Percentiles rank a stretch among this genome's conserved stretches.
These are phyloP conservation scores for Drosophila longiperda DNA, from an alignment of 2,888 invertebrate species.

Conservation along the genomic window DNA sequence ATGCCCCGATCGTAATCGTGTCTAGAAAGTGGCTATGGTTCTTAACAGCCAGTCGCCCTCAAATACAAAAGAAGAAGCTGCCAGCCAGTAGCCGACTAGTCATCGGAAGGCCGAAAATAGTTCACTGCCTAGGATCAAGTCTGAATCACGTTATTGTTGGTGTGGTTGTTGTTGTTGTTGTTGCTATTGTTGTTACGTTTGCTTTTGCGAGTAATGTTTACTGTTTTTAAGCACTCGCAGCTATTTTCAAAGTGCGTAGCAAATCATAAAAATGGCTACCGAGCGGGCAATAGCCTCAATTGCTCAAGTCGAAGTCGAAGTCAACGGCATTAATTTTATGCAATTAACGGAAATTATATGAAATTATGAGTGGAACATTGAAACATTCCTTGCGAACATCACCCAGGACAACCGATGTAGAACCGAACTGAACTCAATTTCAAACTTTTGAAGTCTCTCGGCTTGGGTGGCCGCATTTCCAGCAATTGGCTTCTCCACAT, in stretches of 20 bases:
- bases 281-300: conserved; percentile 21
- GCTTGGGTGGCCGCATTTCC: conserved; percentile 51
- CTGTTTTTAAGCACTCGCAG: conserved; percentile 63
- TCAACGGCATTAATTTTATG: conserved; percentile 75
- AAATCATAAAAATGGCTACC: conserved; percentile 77
- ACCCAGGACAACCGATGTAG: conserved; percentile 66
- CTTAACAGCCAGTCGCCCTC: conserved; percentile 41
- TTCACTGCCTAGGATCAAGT: conserved; percentile 37
- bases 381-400: conserved; percentile 78
- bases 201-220: conserved; percentile 14
- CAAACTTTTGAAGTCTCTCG: conserved; percentile 37
- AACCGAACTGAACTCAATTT: conserved; percentile 41
- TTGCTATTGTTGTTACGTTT: conserved; percentile 8
- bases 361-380: conserved; percentile 77
- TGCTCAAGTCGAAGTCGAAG: conserved; percentile 11
- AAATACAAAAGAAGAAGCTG: conserved; percentile 41
- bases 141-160: conserved; percentile 4
- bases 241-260: conserved; percentile 70
- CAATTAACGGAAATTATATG: conserved; percentile 78
- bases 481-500: conserved; percentile 44
- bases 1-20: conserved; percentile 68
- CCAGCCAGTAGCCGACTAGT: conserved; percentile 62
- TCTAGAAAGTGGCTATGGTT: conserved; percentile 61
- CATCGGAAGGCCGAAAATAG: conserved; percentile 72
- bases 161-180: not conserved